phyloP scores from a whole-genome alignment of 2,888 invertebrate species.

The Platycheirus rosarum region DNA sequence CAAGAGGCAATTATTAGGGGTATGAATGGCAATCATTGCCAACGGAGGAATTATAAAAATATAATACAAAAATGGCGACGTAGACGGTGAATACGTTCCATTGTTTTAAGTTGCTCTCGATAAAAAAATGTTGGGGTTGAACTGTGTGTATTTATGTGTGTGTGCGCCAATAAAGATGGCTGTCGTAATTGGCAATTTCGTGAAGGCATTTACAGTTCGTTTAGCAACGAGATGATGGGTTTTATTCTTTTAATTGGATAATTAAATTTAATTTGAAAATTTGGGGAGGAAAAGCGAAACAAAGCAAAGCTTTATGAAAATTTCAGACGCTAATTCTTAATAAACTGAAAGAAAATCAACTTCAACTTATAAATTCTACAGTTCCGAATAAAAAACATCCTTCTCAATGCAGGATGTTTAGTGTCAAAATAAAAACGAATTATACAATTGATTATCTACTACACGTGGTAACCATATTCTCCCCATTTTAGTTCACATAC shows the following conservation, averaged over 20 bases:
- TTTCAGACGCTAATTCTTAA: too few species aligned
- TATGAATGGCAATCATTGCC: conserved; percentile 47
- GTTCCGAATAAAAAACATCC: too few species aligned
- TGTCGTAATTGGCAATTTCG: conserved; percentile 63
- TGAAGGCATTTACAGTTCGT: conserved; percentile 52
- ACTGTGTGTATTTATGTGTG: conserved; percentile 30
- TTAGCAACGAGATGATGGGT: conserved; percentile 29
- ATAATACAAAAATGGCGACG: conserved; percentile 14
- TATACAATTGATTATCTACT: too few species aligned
- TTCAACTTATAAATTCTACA: too few species aligned
- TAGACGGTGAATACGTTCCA: conserved; percentile 31
- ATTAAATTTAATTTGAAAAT: conserved; percentile 24
- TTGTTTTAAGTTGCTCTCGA: conserved; percentile 53
- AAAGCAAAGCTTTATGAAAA: too few species aligned
- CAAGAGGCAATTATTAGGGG: conserved; percentile 58
- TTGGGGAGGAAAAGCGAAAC: neutral
- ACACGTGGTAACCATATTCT: too few species aligned
- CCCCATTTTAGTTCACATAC: neutral
- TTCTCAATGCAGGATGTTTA: too few species aligned
- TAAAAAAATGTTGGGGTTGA: conserved; percentile 55
- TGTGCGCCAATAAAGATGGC: conserved; percentile 60
- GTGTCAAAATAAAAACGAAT: too few species aligned
- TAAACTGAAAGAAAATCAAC: too few species aligned
- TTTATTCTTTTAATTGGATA: conserved; percentile 52
- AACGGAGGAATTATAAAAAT: neutral